Percentiles rank a stretch among this genome's conserved stretches.
Evolutionary conservation across 2,113 vertebrate genomes (phyloP).

Genomic region (Candoia aspera): DNA sequence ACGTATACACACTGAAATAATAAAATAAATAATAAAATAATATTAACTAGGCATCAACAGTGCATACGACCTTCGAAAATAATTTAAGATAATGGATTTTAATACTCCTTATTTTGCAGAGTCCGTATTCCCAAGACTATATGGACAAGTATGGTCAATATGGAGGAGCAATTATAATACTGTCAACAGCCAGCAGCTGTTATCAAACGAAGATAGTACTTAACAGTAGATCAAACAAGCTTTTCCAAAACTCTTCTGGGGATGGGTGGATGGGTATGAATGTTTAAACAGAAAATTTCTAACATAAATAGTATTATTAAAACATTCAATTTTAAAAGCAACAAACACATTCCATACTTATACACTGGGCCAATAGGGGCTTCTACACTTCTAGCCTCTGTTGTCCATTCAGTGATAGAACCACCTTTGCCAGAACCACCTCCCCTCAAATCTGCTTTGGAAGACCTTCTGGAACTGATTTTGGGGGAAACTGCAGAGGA

Average conservation of each 20-base stretch:
- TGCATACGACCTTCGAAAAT: not conserved
- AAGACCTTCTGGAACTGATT: not conserved
- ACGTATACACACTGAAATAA: not conserved
- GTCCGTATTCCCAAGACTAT: not conserved
- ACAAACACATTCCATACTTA: not conserved
- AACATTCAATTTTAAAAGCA: not conserved
- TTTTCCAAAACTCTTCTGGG: not conserved
- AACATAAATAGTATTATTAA: not conserved
- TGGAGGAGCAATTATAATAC: slow-evolving; percentile 16
- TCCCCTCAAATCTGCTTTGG: not conserved
- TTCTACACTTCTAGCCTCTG: not conserved
- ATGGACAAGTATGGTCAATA: not conserved
- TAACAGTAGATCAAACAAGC: not conserved
- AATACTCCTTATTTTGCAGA: not conserved
- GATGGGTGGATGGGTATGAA: not conserved
- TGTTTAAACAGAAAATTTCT: not conserved
- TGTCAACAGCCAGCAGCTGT: not conserved
- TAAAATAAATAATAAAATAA: not conserved
- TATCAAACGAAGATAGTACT: slow-evolving; percentile 14
- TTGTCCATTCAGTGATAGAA: not conserved
- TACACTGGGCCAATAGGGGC: not conserved
- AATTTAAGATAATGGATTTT: not conserved
- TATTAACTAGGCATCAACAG: not conserved
- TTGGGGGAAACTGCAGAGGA: not conserved
- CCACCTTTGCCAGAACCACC: not conserved